Conservation (phyloP, 2,797 vertebrate species). For the Danio aesculapii region DNA sequence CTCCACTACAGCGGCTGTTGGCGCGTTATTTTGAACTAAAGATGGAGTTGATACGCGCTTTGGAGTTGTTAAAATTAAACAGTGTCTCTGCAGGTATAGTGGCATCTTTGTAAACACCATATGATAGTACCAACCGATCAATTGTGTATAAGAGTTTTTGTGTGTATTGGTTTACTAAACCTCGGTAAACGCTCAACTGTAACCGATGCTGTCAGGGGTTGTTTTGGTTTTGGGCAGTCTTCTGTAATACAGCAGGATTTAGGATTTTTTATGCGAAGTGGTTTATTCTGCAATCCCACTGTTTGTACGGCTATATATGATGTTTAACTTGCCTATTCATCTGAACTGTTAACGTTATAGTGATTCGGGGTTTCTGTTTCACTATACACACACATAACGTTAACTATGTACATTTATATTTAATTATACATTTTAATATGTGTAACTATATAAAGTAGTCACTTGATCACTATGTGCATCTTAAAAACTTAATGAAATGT, state of each 20-base stretch:
- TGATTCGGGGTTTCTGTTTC: background rate
- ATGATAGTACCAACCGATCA: background rate
- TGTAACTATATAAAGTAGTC: background rate
- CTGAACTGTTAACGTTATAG: background rate
- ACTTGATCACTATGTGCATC: background rate
- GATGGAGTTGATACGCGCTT: conserved; percentile 72
- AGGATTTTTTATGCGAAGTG: background rate
- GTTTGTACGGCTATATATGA: background rate
- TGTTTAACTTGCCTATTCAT: background rate
- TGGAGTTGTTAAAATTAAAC: conserved; percentile 71
- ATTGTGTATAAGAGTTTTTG: background rate
- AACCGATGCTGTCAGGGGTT: background rate
- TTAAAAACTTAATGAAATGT: background rate
- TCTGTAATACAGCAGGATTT: background rate
- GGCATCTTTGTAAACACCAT: background rate
- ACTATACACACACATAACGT: background rate
- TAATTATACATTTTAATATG: too few species aligned
- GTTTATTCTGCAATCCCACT: background rate
- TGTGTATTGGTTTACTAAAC: background rate
- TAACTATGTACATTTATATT: too few species aligned
- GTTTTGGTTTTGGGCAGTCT: background rate
- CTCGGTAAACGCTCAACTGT: background rate
- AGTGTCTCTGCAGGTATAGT: conserved; percentile 68
- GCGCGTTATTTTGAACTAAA: conserved; percentile 75
- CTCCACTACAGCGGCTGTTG: conserved; percentile 13